These are phyloP conservation scores for Panthera tigris DNA, from an alignment of 2,113 vertebrate genomes.

Conservation along the genomic window DNA sequence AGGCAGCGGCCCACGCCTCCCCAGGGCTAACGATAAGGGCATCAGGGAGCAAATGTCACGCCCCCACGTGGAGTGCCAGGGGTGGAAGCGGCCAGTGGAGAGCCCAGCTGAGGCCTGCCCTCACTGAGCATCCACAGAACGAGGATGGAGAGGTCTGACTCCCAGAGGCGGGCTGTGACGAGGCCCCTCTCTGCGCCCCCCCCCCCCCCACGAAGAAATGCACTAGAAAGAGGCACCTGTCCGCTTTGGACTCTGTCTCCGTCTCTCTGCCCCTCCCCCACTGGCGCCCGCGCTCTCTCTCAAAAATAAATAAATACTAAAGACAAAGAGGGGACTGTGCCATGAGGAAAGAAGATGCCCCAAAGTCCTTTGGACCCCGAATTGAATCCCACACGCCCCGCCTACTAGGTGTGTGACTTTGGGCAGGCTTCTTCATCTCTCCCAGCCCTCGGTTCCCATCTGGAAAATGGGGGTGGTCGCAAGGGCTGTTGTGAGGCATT, in stretches of 20 bases:
- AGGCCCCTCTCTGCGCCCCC: not conserved
- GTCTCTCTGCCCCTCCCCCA: too few species aligned
- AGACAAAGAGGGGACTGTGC: not conserved
- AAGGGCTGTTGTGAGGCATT: not conserved
- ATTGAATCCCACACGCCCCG: not conserved
- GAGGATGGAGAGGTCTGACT: not conserved
- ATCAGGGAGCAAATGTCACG: fast-evolving
- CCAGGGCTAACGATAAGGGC: not conserved
- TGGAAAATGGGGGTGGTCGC: not conserved
- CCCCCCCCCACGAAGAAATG: fast-evolving
- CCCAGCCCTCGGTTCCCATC: not conserved
- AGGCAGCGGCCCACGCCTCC: not conserved
- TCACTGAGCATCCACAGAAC: not conserved
- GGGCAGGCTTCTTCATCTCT: not conserved
- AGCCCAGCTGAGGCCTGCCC: not conserved
- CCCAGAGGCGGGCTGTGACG: not conserved
- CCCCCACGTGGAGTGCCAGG: fast-evolving
- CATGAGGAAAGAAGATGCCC: not conserved
- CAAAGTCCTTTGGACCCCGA: fast-evolving
- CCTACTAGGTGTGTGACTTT: too few species aligned
- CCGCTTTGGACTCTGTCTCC: too few species aligned
- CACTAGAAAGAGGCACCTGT: too few species aligned
- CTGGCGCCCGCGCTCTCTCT: too few species aligned
- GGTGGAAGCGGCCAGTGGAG: not conserved
- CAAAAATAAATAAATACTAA: too few species aligned